phyloP scores from a whole-genome alignment of 1,140 invertebrate species.

The Diabrotica undecimpunctata region DNA sequence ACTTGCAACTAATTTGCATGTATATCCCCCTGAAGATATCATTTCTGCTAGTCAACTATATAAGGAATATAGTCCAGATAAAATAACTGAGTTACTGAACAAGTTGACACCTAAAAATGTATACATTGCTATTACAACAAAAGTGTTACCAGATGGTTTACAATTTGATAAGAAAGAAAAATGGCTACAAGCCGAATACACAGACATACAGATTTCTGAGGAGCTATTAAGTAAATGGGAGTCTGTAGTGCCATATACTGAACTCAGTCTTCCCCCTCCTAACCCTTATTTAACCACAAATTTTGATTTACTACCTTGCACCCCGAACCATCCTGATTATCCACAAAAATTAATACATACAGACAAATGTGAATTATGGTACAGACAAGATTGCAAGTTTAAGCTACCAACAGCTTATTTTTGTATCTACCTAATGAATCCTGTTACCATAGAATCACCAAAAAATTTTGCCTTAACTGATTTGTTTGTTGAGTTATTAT shows the following conservation, averaged over 20 bases:
- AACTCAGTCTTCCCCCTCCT: constrained; percentile 68
- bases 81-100: constrained; percentile 52
- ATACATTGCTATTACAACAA: constrained; percentile 73
- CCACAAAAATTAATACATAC: constrained; percentile 63
- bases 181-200: constrained; percentile 70
- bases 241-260: constrained; percentile 51
- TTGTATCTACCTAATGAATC: constrained; percentile 69
- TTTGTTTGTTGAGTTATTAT: constrained; percentile 57
- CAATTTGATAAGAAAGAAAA: constrained; percentile 62
- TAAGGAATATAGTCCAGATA: constrained; percentile 74
- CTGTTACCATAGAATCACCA: constrained; percentile 56
- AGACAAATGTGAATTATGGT: constrained; percentile 73
- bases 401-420: constrained; percentile 73
- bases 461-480: constrained; percentile 62
- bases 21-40: constrained; percentile 72
- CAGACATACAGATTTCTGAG: constrained; percentile 54
- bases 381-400: constrained; percentile 81
- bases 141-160: constrained; percentile 54
- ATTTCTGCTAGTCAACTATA: constrained; percentile 70
- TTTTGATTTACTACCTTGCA: constrained; percentile 64
- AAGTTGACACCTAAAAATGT: constrained; percentile 67
- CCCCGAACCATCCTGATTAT: constrained; percentile 47
- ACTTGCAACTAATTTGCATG: constrained; percentile 70
- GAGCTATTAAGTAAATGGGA: constrained; percentile 60
- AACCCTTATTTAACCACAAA: constrained; percentile 83